Percentiles rank a stretch among this genome's conserved stretches.
Conservation (phyloP, 2,113 vertebrate genomes). For the Raphicerus campestris region DNA sequence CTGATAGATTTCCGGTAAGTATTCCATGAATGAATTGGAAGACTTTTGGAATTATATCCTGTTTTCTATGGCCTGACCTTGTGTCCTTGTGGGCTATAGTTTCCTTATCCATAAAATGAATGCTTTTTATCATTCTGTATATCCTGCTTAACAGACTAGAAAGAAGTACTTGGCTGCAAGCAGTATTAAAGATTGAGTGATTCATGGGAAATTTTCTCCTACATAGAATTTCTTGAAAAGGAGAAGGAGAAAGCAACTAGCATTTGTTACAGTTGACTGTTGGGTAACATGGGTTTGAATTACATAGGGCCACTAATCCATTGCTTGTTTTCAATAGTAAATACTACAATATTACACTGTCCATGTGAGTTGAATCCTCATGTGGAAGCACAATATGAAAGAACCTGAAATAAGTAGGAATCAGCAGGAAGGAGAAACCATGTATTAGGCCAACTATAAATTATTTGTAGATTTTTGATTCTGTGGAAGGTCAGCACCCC, state of each 20-base stretch:
- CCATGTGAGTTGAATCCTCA: neutral
- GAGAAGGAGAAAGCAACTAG: neutral
- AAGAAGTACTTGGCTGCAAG: neutral
- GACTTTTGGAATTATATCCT: neutral
- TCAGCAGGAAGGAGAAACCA: neutral
- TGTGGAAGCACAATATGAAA: neutral
- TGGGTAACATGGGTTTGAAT: neutral
- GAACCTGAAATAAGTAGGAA: neutral
- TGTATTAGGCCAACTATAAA: neutral
- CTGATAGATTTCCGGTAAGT: neutral
- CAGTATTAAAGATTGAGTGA: neutral
- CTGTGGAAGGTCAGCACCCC: neutral
- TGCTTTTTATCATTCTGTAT: neutral
- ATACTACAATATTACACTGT: neutral
- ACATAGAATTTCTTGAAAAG: neutral
- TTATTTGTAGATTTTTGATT: neutral
- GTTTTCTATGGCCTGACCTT: neutral
- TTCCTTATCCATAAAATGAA: neutral
- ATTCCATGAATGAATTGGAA: neutral
- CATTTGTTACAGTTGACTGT: neutral
- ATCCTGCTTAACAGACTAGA: neutral
- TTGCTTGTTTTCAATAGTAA: neutral
- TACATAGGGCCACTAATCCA: neutral
- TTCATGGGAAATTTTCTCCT: neutral
- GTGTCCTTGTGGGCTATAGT: neutral